phyloP scores from a whole-genome alignment of 1,140 invertebrate species.

The Macrosteles quadrilineatus region DNA sequence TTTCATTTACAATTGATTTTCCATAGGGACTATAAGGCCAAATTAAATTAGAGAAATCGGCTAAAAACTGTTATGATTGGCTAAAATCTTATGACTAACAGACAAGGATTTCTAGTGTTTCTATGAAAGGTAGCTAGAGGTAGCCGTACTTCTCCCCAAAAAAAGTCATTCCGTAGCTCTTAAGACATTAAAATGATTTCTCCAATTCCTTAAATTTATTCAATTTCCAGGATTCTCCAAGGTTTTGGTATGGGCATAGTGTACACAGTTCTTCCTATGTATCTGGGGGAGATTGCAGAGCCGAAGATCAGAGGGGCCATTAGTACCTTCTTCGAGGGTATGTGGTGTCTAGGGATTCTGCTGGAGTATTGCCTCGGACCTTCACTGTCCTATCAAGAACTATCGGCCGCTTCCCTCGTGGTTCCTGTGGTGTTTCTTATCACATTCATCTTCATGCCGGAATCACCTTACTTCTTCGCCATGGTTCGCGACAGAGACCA shows the following conservation, averaged over 20 bases:
- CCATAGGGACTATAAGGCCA: too few relatives aligned
- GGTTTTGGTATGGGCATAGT: slow-evolving; percentile 73
- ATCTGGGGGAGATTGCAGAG: slow-evolving; percentile 75
- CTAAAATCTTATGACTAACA: too few relatives aligned
- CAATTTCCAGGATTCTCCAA: slow-evolving; percentile 35
- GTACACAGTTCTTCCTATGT: slow-evolving; percentile 79
- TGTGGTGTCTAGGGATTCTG: slow-evolving; percentile 75
- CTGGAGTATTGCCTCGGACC: slow-evolving; percentile 76
- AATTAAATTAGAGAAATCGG: too few relatives aligned
- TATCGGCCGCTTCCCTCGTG: background rate
- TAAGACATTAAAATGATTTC: too few relatives aligned
- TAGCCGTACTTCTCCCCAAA: too few relatives aligned
- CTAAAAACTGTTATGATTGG: too few relatives aligned
- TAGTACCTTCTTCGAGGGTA: slow-evolving; percentile 79
- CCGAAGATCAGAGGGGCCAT: slow-evolving; percentile 40
- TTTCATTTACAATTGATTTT: too few relatives aligned
- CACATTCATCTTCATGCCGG: slow-evolving; percentile 75
- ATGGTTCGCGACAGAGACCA: slow-evolving; percentile 60
- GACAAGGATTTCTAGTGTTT: too few relatives aligned
- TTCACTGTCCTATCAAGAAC: slow-evolving; percentile 51
- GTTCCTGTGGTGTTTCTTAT: slow-evolving; percentile 62
- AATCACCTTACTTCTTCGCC: slow-evolving; percentile 75
- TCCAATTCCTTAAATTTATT: too few relatives aligned
- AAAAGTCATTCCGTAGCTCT: too few relatives aligned
- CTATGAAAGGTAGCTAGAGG: too few relatives aligned